A percentile compares a stretch with the other conserved stretches of the same genome.
phyloP scores from a whole-genome alignment of 2,113 vertebrate species.

The Atherinomorus stipes region DNA sequence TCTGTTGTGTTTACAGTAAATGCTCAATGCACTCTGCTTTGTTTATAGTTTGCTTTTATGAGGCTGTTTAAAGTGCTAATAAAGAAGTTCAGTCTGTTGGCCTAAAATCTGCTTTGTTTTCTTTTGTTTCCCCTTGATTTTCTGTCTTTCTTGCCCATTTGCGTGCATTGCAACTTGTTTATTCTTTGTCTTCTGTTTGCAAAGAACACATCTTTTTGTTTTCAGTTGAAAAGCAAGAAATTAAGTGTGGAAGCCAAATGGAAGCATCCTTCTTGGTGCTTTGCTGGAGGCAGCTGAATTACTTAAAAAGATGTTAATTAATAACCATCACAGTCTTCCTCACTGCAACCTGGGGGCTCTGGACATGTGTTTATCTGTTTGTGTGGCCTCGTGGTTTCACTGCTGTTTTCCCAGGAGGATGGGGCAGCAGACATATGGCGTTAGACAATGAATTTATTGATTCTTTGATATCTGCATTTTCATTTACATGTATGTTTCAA shows the following conservation, averaged over 20 bases:
- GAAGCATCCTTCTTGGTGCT: slow-evolving; percentile 9
- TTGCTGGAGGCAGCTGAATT: slow-evolving; percentile 36
- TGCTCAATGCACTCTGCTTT: not conserved
- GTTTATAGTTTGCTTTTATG: slow-evolving; percentile 38
- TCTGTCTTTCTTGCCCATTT: not conserved
- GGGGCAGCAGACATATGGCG: slow-evolving; percentile 56
- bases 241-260: slow-evolving; percentile 2
- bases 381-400: slow-evolving; percentile 46
- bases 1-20: slow-evolving; percentile 9
- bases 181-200: not conserved
- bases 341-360: slow-evolving; percentile 18
- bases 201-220: no score
- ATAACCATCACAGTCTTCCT: slow-evolving; percentile 33
- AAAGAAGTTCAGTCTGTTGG: slow-evolving; percentile 38
- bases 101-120: not conserved
- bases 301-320: slow-evolving; percentile 50
- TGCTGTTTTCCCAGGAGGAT: slow-evolving; percentile 48
- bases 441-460: slow-evolving; percentile 51
- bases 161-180: not conserved
- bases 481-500: slow-evolving; percentile 13
- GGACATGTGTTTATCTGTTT: slow-evolving; percentile 59
- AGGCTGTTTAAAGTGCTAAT: slow-evolving; percentile 23
- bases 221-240: not conserved
- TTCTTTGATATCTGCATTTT: slow-evolving; percentile 41
- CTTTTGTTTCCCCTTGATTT: not conserved